phyloP scores from a whole-genome alignment of 2,113 vertebrate species.

The Phalacrocorax pelagicus region DNA sequence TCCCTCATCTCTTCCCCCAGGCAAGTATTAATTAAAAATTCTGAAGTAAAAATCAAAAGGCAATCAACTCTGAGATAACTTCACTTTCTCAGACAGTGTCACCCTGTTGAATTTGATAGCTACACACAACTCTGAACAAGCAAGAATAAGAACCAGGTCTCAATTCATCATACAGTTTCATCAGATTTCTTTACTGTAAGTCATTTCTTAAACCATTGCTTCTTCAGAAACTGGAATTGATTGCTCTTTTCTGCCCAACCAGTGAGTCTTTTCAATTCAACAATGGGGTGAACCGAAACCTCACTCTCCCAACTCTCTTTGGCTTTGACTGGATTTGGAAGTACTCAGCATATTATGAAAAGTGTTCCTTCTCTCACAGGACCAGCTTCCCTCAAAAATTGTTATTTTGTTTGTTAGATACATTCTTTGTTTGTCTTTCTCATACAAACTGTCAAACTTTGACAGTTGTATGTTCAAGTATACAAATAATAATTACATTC shows the following conservation, averaged over 20 bases:
- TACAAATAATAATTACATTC: background rate
- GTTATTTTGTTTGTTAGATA: background rate
- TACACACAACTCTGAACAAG: background rate
- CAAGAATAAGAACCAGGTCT: background rate
- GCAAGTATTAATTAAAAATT: background rate
- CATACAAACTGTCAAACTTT: no score
- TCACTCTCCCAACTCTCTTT: background rate
- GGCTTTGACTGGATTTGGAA: background rate
- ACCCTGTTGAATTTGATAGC: background rate
- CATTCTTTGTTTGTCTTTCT: background rate
- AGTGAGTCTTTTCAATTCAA: background rate
- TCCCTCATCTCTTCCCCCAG: background rate
- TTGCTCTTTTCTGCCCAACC: background rate
- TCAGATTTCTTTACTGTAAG: background rate
- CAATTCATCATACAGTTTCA: background rate
- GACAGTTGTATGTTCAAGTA: background rate
- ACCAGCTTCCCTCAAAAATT: background rate
- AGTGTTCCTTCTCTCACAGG: background rate
- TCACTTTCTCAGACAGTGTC: background rate
- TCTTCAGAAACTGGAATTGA: background rate
- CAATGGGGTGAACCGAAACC: background rate
- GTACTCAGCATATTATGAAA: background rate
- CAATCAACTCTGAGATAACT: background rate
- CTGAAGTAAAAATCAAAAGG: background rate
- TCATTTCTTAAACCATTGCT: background rate